Evolutionary conservation across 2,888 invertebrate genomes (phyloP), one percentile per base, ranked within the genome.

Genomic region (Schizaphis graminum): DNA sequence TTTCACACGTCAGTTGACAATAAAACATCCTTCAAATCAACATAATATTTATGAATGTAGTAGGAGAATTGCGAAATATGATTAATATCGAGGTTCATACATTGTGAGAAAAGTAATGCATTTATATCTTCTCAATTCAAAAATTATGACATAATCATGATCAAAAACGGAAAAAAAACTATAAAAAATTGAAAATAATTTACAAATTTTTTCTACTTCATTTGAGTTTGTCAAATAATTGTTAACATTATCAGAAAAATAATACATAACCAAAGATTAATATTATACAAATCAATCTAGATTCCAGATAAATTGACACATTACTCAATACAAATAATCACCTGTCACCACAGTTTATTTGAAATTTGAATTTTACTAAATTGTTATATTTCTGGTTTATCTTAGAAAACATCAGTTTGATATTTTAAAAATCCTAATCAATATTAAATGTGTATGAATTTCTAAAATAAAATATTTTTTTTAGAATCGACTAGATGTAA

Each of bases 1-100:
- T 89, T 53, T 89, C 88, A 26, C 53, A 89, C 88, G 88, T 89
- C 89, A 89, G 41, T 41, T 57, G 24, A 11, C 56, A 26, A 41
- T 56, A 26, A 41, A 77, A 77, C 21, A 77, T 77, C 35, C 8
- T 77, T 8, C 4, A 77, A 35, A 35, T 35, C 35, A 77, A 35
- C 35, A 21, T 77, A 35, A 77, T 21, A 67, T 77, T 77, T 77
- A 77, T 77, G 35, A 77, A 77, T 35, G 2, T 77, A 35, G 35
- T 35, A 77, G 35, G 35, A 5, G 35, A 21, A 77, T 16, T 77
- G 1, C 77, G 21, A 35, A 35, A 21, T 77, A 77, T 35, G 16
- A 35, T 35, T 35, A 77, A 5, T 77, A 21, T 77, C 10, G 21
- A 21, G 3, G 35, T 35, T 77, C 35, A 77, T 77, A 77, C n/a